Evolutionary conservation across 2,888 invertebrate species (phyloP).

Genomic region (Aleiodes leptofemur): DNA sequence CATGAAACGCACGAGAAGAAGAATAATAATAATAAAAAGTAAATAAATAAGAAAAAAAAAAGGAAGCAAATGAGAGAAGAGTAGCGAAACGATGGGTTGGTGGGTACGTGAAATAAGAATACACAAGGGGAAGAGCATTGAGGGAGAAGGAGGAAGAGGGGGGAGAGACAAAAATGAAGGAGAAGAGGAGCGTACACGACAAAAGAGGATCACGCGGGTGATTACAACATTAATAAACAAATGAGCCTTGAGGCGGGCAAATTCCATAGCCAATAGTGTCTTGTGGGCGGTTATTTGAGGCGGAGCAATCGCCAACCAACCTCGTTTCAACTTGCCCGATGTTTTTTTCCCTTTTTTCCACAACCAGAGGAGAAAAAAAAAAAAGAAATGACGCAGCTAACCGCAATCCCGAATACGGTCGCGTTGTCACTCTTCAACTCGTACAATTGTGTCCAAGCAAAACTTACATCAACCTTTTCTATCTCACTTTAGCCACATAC

Average conservation of each 20-base stretch:
- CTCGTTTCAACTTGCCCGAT: conserved; percentile 47
- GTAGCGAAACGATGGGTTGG: conserved; percentile 12
- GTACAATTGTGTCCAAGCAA: conserved; percentile 14
- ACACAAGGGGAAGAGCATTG: conserved; percentile 15
- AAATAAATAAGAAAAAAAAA: conserved; percentile 11
- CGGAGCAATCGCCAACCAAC: conserved; percentile 64
- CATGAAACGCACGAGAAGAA: conserved; percentile 23
- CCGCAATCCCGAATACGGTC: conserved; percentile 12
- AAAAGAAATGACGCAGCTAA: conserved; percentile 17
- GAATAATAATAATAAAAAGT: conserved; percentile 31
- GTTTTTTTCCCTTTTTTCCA: conserved; percentile 31
- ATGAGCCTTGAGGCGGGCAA: conserved; percentile 74
- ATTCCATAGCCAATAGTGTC: conserved; percentile 68
- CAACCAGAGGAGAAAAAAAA: background rate
- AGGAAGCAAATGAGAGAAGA: background rate
- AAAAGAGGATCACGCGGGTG: conserved; percentile 73
- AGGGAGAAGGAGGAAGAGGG: conserved; percentile 39
- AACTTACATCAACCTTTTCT: conserved; percentile 25
- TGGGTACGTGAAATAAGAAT: conserved; percentile 56
- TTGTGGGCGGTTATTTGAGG: conserved; percentile 70
- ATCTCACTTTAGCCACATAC: conserved; percentile 25
- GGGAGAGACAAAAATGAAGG: conserved; percentile 39
- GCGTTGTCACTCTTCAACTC: conserved; percentile 41
- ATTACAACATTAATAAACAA: conserved; percentile 76
- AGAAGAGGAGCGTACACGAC: conserved; percentile 65